A percentile compares a stretch with the other conserved stretches of the same genome.
Conservation (phyloP, 2,888 invertebrate species). For the Leucozona laternaria region DNA sequence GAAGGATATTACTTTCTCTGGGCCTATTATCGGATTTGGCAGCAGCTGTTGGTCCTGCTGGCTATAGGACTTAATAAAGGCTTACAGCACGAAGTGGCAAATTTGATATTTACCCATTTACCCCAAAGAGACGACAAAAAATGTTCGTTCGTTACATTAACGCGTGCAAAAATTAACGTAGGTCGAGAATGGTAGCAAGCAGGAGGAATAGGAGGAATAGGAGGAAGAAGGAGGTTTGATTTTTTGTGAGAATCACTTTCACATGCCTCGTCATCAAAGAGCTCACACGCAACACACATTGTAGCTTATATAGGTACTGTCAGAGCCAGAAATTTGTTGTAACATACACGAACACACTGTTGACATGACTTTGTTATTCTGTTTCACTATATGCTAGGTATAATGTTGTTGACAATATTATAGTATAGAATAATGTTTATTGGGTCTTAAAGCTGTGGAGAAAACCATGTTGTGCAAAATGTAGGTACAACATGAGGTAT, state of each 20-base stretch:
- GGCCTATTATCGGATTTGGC: constrained; percentile 7
- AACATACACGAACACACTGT: constrained; percentile 13
- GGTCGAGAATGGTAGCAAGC: no score
- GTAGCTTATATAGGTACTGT: neutral
- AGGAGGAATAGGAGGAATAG: no score
- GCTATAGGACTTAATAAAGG: constrained; percentile 9
- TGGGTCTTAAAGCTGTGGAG: constrained; percentile 1
- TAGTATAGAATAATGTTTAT: constrained; percentile 39
- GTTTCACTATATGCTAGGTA: constrained; percentile 1
- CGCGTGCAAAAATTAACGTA: constrained; percentile 31
- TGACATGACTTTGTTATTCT: constrained; percentile 52
- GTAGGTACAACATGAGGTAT: constrained; percentile 30
- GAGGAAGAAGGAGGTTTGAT: neutral
- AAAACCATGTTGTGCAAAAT: constrained; percentile 10
- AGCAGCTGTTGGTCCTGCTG: constrained; percentile 1
- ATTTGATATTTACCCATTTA: neutral
- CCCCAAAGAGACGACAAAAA: neutral
- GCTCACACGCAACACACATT: constrained; percentile 4
- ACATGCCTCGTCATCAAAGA: neutral
- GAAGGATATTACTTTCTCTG: constrained; percentile 1
- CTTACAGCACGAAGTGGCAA: neutral
- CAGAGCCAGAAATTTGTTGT: constrained; percentile 9
- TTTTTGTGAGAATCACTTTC: constrained; percentile 41
- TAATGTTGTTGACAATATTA: constrained; percentile 20
- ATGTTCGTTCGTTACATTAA: constrained; percentile 2